Evolutionary conservation across 2,113 vertebrate species (phyloP), one percentile per base, ranked within the genome.

Genomic region (Anser brachyrhynchus): DNA sequence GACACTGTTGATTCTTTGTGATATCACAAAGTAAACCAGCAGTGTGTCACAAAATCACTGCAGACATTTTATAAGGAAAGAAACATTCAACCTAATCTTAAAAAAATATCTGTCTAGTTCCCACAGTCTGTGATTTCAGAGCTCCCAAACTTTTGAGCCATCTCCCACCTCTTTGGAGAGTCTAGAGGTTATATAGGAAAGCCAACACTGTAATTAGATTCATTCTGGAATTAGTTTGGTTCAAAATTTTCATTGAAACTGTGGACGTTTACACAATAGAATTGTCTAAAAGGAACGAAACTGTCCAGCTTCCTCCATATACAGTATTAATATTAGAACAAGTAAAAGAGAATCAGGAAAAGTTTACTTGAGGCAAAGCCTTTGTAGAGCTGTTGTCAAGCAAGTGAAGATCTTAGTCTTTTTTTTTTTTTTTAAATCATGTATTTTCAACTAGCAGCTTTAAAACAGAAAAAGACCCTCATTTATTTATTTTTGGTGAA

Each of bases 1-100:
- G 35, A 54, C 71, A 66, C 35, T 88, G 44, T 89, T 94, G 85
- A 86, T 95, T 59, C 59, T 86, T 95, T n/a, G 8, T 70, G 67
- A 44, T 86, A 95, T 69, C 49, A 66, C 7, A 73, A 22, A 88
- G 76, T 66, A 93, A 94, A 75, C 70, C 52, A 79, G 51, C 13
- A 54, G 49, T 0, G 0, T 85, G 82, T 88, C 76, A 71, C 23
- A 80, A 89, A 92, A 82, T 72, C 84, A 74, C 79, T 71, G 44
- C 44, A 44, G 78, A 49, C 26, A 11, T 90, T 95, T 85, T 87
- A 65, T 35, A 49, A 93, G 58, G 39, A 85, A 78, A 81, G 57
- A 78, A 88, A 73, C 55, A 85, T 77, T 77, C 43, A 73, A 62
- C 28, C 79, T 92, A 93, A 90, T 43, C 29, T 88, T 78, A 90